Evolutionary conservation across 2,113 vertebrate genomes (phyloP).

Genomic region (Cyanoderma ruficeps): DNA sequence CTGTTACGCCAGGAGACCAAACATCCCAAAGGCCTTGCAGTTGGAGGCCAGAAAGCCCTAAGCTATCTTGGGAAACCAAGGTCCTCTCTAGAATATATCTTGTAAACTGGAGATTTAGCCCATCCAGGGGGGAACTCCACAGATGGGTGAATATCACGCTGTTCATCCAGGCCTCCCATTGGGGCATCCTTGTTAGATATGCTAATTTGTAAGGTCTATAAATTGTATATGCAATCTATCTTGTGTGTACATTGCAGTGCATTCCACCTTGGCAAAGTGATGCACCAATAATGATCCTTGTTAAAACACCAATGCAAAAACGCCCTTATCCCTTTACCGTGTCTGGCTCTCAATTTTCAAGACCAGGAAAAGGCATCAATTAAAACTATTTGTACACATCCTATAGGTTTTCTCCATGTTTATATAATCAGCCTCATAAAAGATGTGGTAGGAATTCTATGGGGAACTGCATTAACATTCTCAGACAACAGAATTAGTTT

Average conservation of each 20-base stretch:
- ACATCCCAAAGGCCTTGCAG: accelerated
- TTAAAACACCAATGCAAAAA: neutral
- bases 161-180: neutral
- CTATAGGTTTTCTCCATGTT: neutral
- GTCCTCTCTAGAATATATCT: neutral
- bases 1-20: neutral
- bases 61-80: neutral
- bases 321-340: too few relatives aligned
- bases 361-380: neutral
- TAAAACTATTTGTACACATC: neutral
- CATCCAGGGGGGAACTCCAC: too few relatives aligned
- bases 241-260: accelerated
- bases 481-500: neutral
- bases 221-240: accelerated
- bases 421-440: neutral
- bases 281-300: neutral
- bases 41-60: neutral
- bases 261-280: neutral
- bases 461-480: neutral
- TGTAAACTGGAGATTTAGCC: neutral
- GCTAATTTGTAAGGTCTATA: neutral
- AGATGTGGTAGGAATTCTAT: neutral
- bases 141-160: neutral
- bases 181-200: neutral
- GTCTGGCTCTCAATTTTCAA: neutral